Percentiles rank a stretch among this genome's conserved stretches.
These are phyloP conservation scores for Harpagifer antarcticus DNA, from an alignment of 2,797 vertebrate genomes.

Conservation along the genomic window DNA sequence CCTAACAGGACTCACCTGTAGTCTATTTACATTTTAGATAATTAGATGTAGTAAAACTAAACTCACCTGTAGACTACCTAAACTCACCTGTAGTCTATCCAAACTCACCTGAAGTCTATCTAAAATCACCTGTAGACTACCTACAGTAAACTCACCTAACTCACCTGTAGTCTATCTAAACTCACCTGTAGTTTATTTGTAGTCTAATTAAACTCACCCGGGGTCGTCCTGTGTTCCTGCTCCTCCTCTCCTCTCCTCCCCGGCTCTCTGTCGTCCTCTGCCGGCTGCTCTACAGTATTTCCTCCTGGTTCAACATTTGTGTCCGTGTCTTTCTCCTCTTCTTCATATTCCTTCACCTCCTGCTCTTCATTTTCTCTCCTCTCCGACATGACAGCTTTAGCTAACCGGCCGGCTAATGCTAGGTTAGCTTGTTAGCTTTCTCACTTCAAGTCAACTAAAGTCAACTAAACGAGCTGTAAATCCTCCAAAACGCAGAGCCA, in stretches of 20 bases:
- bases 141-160: not conserved
- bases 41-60: too few relatives aligned
- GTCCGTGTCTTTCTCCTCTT: not conserved
- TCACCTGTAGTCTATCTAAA: not conserved
- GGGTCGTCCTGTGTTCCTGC: not conserved
- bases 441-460: too few relatives aligned
- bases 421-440: not conserved
- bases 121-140: not conserved
- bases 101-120: not conserved
- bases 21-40: too few relatives aligned
- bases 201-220: constrained; percentile 25
- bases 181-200: not conserved
- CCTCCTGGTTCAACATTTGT: not conserved
- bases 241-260: not conserved
- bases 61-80: constrained; percentile 2
- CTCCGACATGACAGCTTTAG: constrained; percentile 51
- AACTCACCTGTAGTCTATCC: not conserved
- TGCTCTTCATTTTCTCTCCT: not conserved
- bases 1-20: too few relatives aligned
- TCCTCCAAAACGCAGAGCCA: not conserved
- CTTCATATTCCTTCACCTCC: not conserved
- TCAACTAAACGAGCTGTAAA: not conserved
- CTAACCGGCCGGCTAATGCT: not conserved
- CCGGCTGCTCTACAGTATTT: not conserved
- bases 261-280: constrained; percentile 37